Conservation (phyloP, 2,888 invertebrate species). For the Clanis bilineata region DNA sequence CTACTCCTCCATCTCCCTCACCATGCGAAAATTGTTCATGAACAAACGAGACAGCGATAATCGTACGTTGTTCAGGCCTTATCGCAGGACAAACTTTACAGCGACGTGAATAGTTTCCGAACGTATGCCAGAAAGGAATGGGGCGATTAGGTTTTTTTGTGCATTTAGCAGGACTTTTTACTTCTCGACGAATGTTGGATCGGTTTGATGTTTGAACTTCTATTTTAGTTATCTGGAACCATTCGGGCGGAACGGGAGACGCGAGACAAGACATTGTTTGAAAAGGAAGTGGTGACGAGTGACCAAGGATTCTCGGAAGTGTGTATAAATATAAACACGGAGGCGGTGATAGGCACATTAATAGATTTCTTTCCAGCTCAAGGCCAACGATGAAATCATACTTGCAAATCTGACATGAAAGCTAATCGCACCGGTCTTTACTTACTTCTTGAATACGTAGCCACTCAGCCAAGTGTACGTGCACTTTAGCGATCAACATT, state of each 20-base stretch:
- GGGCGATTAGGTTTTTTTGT: conserved; percentile 69
- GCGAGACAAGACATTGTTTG: conserved; percentile 45
- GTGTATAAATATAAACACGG: conserved; percentile 43
- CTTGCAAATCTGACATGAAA: not conserved
- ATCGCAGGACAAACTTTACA: conserved; percentile 77
- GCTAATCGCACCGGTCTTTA: not conserved
- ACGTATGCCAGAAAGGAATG: conserved; percentile 72
- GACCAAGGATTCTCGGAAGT: conserved; percentile 55
- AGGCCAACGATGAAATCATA: conserved; percentile 31
- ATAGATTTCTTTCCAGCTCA: conserved; percentile 38
- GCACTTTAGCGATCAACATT: conserved; percentile 13
- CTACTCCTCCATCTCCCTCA: conserved; percentile 74
- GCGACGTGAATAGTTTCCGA: conserved; percentile 73
- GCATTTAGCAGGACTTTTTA: conserved; percentile 75
- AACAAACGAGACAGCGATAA: conserved; percentile 57
- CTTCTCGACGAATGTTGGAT: conserved; percentile 40
- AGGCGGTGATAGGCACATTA: conserved; percentile 32
- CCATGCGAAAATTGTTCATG: conserved; percentile 45
- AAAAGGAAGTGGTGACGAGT: conserved; percentile 50
- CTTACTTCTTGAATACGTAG: not conserved
- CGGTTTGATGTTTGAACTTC: conserved; percentile 58
- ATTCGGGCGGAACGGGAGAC: conserved; percentile 47
- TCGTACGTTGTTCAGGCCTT: conserved; percentile 60
- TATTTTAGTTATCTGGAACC: conserved; percentile 62
- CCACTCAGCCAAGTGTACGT: not conserved